Evolutionary conservation across 2,797 vertebrate genomes (phyloP).

Genomic region (Lutjanus campechanus): DNA sequence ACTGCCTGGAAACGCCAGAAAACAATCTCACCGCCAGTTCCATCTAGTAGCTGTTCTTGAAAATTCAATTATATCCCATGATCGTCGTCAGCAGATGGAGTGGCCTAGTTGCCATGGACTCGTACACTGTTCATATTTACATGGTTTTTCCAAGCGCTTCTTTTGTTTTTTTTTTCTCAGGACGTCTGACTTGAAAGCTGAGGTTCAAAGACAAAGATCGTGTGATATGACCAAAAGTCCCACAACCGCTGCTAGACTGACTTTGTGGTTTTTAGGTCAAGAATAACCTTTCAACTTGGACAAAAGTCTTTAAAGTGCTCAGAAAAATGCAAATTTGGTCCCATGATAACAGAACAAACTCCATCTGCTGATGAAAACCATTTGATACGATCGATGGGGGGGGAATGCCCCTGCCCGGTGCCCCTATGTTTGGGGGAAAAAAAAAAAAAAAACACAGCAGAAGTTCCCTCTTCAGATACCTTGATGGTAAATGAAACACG

Average conservation of each 20-base stretch:
- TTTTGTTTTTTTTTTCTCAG: too few relatives aligned
- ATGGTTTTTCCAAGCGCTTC: background rate
- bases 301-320: background rate
- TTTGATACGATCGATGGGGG: background rate
- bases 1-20: background rate
- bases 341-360: too few relatives aligned
- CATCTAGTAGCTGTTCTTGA: background rate
- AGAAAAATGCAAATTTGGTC: too few relatives aligned
- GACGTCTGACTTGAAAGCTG: background rate
- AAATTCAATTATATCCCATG: background rate
- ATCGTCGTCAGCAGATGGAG: background rate
- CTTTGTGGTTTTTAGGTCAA: background rate
- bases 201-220: background rate
- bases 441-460: too few relatives aligned
- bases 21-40: conserved; percentile 3
- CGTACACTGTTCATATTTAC: background rate
- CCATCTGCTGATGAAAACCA: background rate
- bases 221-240: background rate
- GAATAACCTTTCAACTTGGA: background rate
- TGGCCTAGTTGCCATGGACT: background rate
- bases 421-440: too few relatives aligned
- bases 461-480: too few relatives aligned
- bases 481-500: background rate
- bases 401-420: too few relatives aligned
- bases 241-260: background rate